These are phyloP conservation scores for Diploscapter pachys DNA, from an alignment of 1,140 invertebrate species.

Conservation along the genomic window DNA sequence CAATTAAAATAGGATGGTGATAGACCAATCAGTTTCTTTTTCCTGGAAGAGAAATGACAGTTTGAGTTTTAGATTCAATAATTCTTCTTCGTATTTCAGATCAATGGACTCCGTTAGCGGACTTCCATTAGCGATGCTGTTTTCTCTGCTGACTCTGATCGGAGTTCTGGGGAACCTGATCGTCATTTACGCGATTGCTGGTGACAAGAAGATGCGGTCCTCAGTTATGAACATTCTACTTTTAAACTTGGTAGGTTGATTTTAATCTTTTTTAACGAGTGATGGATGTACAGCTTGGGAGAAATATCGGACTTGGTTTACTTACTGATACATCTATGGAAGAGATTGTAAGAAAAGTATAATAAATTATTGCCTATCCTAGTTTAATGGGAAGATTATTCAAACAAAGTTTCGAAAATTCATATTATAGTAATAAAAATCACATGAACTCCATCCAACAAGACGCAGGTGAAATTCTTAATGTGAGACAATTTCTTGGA, in stretches of 20 bases:
- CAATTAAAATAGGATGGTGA: no score
- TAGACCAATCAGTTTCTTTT: no score
- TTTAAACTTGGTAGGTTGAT: slow-evolving; percentile 49
- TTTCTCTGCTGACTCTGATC: slow-evolving; percentile 34
- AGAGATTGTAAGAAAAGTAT: background rate
- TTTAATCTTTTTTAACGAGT: slow-evolving; percentile 2
- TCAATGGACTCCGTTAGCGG: no score
- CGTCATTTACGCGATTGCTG: slow-evolving; percentile 39
- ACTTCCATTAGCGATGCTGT: slow-evolving; percentile 28
- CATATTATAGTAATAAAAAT: slow-evolving; percentile 1
- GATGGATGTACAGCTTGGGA: background rate
- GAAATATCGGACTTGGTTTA: background rate
- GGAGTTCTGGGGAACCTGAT: slow-evolving; percentile 38
- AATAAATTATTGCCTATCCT: no score
- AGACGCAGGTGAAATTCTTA: no score
- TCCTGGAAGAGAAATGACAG: no score
- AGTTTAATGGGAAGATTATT: no score
- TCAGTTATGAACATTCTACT: slow-evolving; percentile 52
- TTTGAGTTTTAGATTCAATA: no score
- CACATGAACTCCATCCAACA: no score
- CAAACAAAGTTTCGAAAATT: background rate
- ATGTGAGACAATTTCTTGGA: no score
- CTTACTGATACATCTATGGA: background rate
- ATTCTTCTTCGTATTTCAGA: no score
- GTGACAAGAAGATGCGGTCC: slow-evolving; percentile 39